Base-by-base conservation (phyloP, 1,140 invertebrate species). In the Cryptotermes secundus region DNA sequence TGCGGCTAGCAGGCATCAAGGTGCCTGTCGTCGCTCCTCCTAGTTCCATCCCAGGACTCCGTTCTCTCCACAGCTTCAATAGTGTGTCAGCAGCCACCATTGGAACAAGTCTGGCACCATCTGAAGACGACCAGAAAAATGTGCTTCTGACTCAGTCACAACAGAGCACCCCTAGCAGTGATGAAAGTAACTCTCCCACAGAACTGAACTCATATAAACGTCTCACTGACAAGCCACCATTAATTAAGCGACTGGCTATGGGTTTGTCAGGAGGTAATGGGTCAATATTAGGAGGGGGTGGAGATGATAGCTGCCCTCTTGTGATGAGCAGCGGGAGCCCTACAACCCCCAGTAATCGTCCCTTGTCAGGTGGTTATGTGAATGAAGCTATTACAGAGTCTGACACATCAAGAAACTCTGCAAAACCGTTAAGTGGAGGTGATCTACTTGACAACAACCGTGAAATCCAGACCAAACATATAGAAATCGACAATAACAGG, bases 101-200 rank as follows among this genome's bases (percentile, higher is more conserved):
- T 0, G 45, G 45, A 49, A 49, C 45, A 22, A 19, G 14, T 1
- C 1, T 49, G 45, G 45, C 45, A 49, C 10, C 45, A 19, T 49
- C 45, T 26, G 59, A 72, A 31, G 26, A 31, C 9, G 59, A 72
- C 59, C 59, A 72, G 26, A 72, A 72, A 6, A 49, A 49, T 49
- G 45, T 49, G 87, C 90, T 88, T n/a, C n/a, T 86, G 88, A 90
- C 45, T 34, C n/a, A 45, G 34, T 92, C 91, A 7, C 90, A 92
- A 84, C 91, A 92, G 86, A 94, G 93, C 87, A 95, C 95, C 34
- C 95, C 95, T 80, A 95, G 94, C 88, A 96, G 95, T 86, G 95
- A 96, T 88, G 96, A 96, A 89, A 96, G 95, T 88, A 96, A 95
- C 90, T 97, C 96, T 36, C 96, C 96, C n/a, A 96, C 96, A 79